Base-by-base conservation (phyloP, 2,888 invertebrate species). In the Leucozona laternaria region DNA sequence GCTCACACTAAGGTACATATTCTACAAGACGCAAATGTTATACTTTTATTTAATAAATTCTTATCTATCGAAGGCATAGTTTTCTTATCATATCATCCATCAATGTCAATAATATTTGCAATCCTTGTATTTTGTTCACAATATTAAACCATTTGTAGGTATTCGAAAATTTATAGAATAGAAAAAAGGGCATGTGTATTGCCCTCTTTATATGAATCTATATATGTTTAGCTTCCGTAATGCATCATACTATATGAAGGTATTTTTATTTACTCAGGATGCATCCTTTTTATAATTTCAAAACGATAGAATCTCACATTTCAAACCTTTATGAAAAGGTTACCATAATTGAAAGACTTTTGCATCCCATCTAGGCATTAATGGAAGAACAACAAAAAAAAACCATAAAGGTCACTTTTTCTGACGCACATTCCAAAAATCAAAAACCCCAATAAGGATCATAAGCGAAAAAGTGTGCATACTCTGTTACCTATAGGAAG, bases 201-300 rank as follows among this genome's bases (percentile, higher is more conserved):
- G 76, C 50, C 58, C 37, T 45, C 25, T 17, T 37, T 28, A 60
- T 1, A 31, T 2, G 4, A n/a, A 37, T 15, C 4, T 34, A n/a
- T n/a, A n/a, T n/a, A n/a, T n/a, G n/a, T n/a, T 5, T 22, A 3
- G 25, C 68, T 68, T 53, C 73, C n/a, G 45, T 15, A 73, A 68
- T 48, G 3, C 55, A 73, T n/a, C 28, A 11, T 7, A n/a, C n/a
- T 4, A 10, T 5, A 31, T 31, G 1, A n/a, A n/a, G n/a, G n/a
- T n/a, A n/a, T n/a, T n/a, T n/a, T n/a, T 83, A 79, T 83, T 83
- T 83, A 53, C 43, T 73, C 48, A 79, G 83, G 73, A 68, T 70
- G 53, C 66, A 79, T 62, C 68, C 37, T 70, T 73, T 73, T 40
- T 60, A 10, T 60, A 78, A 82, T 73, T 73, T 72, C 58, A 15